Conservation (phyloP, 2,888 invertebrate species). For the Syrphus vitripennis region DNA sequence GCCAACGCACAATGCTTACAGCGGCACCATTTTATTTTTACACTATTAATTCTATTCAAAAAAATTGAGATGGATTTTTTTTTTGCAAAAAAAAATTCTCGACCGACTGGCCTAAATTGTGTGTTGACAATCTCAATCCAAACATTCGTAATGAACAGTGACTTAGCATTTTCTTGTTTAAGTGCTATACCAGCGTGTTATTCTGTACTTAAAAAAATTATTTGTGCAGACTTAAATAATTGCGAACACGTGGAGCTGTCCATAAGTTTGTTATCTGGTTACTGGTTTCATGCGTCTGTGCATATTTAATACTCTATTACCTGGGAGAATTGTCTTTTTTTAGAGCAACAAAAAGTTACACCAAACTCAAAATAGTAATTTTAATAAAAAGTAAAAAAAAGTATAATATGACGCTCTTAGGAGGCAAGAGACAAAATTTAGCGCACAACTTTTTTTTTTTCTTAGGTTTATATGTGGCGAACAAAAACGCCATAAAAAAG, state of each 20-base stretch:
- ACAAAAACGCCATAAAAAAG: too few species aligned
- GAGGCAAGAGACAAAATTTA: background rate
- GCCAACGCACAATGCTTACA: too few species aligned
- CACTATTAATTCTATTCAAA: too few species aligned
- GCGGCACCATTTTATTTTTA: too few species aligned
- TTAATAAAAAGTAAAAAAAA: background rate
- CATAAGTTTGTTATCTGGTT: background rate
- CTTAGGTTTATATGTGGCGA: background rate
- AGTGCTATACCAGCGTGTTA: background rate
- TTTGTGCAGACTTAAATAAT: conserved; percentile 16
- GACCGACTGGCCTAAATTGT: background rate
- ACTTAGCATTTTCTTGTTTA: background rate
- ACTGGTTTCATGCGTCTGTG: background rate
- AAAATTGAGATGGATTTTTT: too few species aligned
- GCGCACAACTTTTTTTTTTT: background rate
- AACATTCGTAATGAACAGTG: background rate
- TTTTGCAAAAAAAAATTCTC: too few species aligned
- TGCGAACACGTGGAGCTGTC: conserved; percentile 30
- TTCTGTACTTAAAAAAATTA: background rate
- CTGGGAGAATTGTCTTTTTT: conserved; percentile 18
- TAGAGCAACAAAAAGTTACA: background rate
- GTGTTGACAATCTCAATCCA: background rate
- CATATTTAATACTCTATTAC: conserved; percentile 7
- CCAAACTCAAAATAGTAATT: conserved; percentile 23
- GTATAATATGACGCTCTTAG: background rate